phyloP scores from a whole-genome alignment of 2,888 invertebrate genomes.

The Dryomyza anilis region DNA sequence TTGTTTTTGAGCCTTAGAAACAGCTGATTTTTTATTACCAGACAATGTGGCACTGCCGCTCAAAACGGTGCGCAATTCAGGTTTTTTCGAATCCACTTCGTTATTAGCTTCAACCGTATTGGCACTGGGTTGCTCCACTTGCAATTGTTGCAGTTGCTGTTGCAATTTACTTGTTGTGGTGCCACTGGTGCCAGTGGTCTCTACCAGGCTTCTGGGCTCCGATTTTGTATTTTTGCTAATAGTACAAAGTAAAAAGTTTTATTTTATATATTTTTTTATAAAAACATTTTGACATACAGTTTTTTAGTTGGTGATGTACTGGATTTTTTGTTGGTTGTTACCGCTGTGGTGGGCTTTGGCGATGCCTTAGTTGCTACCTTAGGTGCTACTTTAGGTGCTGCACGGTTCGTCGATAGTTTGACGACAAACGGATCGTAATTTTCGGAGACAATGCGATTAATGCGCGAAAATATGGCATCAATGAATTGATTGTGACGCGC shows the following conservation, averaged over 20 bases:
- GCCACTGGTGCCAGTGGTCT: slow-evolving; percentile 23
- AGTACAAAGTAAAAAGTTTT: not conserved
- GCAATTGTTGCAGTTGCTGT: slow-evolving; percentile 58
- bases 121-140: slow-evolving; percentile 40
- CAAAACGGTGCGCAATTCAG: slow-evolving; percentile 44
- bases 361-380: not conserved
- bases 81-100: slow-evolving; percentile 31
- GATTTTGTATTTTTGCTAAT: slow-evolving; percentile 56
- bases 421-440: slow-evolving; percentile 87
- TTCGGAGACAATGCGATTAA: slow-evolving; percentile 78
- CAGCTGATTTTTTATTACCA: slow-evolving; percentile 40
- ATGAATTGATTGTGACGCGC: slow-evolving; percentile 85
- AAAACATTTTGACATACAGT: slow-evolving; percentile 45
- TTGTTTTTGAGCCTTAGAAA: slow-evolving; percentile 32
- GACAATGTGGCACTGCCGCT: slow-evolving; percentile 27
- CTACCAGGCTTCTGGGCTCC: slow-evolving; percentile 41
- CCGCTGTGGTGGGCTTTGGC: too few species aligned
- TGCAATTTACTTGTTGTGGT: slow-evolving; percentile 53
- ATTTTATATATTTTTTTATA: too few species aligned
- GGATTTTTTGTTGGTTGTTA: slow-evolving; percentile 32
- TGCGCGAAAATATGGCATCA: slow-evolving; percentile 79
- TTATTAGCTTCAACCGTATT: slow-evolving; percentile 45
- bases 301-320: slow-evolving; percentile 44
- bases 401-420: slow-evolving; percentile 47
- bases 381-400: slow-evolving; percentile 32